phyloP scores from a whole-genome alignment of 2,888 invertebrate genomes.

The Dryomyza anilis region DNA sequence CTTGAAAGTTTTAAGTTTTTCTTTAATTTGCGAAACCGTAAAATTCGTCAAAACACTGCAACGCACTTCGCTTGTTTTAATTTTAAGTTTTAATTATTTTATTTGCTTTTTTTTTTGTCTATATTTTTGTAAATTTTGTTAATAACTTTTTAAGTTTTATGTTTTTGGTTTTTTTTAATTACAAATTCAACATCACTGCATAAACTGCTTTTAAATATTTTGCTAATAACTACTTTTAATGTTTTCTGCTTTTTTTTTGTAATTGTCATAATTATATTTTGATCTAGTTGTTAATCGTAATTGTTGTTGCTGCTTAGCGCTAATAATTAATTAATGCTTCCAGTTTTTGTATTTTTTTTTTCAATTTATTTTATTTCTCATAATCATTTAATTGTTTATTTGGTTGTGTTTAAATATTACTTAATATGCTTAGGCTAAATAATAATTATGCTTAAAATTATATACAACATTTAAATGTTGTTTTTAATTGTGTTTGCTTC shows the following conservation, averaged over 20 bases:
- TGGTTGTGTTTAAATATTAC: not conserved
- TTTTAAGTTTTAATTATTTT: slow-evolving; percentile 4
- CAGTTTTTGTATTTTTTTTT: not conserved
- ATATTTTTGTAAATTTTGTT: slow-evolving; percentile 19
- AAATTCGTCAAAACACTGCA: too few species aligned
- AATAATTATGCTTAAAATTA: too few species aligned
- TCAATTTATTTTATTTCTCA: not conserved
- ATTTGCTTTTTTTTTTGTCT: not conserved
- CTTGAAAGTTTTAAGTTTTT: not conserved
- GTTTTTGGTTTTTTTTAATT: not conserved
- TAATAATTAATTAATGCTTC: slow-evolving; percentile 11
- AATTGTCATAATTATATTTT: slow-evolving; percentile 34
- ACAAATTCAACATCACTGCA: too few species aligned
- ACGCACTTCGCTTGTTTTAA: not conserved
- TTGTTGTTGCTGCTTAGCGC: slow-evolving; percentile 24
- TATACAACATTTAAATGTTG: slow-evolving; percentile 4
- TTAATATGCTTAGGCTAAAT: too few species aligned
- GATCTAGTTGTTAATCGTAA: slow-evolving; percentile 39
- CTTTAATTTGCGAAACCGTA: not conserved
- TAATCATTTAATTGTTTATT: not conserved
- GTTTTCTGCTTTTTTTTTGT: slow-evolving; percentile 16
- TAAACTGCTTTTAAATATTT: slow-evolving; percentile 32
- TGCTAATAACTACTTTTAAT: slow-evolving; percentile 5
- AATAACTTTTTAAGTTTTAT: slow-evolving; percentile 18
- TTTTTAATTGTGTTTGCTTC: slow-evolving; percentile 5